Base-by-base conservation (phyloP, 2,797 vertebrate genomes). In the Orestias chungarensis region DNA sequence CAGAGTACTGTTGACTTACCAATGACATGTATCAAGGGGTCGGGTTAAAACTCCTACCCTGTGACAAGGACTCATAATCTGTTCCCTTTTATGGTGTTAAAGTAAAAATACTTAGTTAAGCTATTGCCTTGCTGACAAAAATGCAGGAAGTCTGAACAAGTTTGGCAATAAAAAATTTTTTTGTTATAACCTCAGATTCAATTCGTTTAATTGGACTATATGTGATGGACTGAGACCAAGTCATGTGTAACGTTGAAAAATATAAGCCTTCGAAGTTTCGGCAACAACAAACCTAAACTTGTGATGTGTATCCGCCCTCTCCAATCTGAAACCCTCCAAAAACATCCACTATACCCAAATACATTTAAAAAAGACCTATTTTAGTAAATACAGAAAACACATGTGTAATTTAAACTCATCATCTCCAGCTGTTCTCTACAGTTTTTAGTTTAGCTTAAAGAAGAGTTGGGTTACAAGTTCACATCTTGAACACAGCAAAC, bases 1-100 rank as follows among this genome's bases (percentile, higher is more conserved):
- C 84, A 83, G 79, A 82, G 84, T 49, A 3, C 77, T 84, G 89
- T 91, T 94, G 91, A 93, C 91, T 93, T 89, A 89, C 82, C 86
- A 89, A 86, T 93, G 91, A 93, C 88, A 91, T 91, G 82, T 83
- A 87, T 23, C 68, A 25, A 62, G 62, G 86, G 79, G 81, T 86
- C 73, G 62, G 78, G 81, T 88, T 83, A 80, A 81, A 43, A 83
- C 88, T 85, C 90, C 88, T 82, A 87, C 89, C 84, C 79, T 75
- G 44, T 52, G 70, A 70, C 67, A 71, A 66, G 55, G 82, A 88
- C 54, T 79, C 29, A 4, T 85, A 84, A 82, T 82, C 84, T 76
- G 49, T 66, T 85, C 82, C 87, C 87, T 92, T 93, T 89, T 89
- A 89, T 90, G 89, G 88, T 68, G 71, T 72, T 18, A 68, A 50